Evolutionary conservation across 2,113 vertebrate genomes (phyloP), one percentile per base, ranked within the genome.

Genomic region (Scopus umbretta): DNA sequence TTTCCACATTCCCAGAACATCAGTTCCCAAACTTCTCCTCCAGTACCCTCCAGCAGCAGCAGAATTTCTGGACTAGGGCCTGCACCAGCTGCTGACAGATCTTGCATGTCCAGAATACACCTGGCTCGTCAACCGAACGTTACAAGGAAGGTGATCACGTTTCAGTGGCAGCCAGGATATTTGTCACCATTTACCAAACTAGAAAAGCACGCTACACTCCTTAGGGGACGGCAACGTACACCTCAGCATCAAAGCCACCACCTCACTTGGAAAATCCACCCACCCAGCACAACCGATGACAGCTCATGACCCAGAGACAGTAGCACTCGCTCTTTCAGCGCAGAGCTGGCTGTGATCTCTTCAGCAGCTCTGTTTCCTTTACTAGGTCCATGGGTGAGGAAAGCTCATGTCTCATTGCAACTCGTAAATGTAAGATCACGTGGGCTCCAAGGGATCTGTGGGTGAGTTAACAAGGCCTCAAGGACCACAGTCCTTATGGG

Each of bases 361-460:
- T 11, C 11, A 52, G 30, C 0, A 61, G 47, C 34, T 76, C 58
- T 1, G 5, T 80, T 71, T 87, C 34, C 85, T 90, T 90, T 78
- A 27, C 29, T 5, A 32, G 13, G 26, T 16, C 52, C 59, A 82
- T 5, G 13, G 43, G 11, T 2, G 10, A 86, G 67, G 52, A 88
- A 79, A 88, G 62, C 14, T 63, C 45, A 10, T 1, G 4, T 27
- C 26, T 36, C 56, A 13, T 1, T 47, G 22, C 26, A 61, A 32
- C 16, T 4, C 70, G 30, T 27, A 68, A 62, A 56, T 6, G 0
- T 17, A 53, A 82, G 29, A 52, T 40, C 0, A 0, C 1, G 3
- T 4, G 18, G 38, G 17, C 4, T 23, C 11, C 32, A 29, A 55
- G 16, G 29, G 47, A 84, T 12, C 11, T 14, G 34, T 16, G 22